phyloP scores from a whole-genome alignment of 2,797 vertebrate genomes.

The Gallirallus australis region DNA sequence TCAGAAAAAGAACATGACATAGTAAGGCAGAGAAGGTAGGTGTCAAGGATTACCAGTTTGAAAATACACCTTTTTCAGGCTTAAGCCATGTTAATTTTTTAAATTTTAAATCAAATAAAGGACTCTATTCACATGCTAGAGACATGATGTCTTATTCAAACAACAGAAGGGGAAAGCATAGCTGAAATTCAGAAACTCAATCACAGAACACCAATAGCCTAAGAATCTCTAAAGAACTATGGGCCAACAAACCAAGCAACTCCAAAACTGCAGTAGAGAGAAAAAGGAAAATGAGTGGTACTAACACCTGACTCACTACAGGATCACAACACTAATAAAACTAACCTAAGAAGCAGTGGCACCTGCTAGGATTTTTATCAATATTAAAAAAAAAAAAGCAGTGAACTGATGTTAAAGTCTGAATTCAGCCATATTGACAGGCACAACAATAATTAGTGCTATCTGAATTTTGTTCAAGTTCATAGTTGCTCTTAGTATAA shows the following conservation, averaged over 20 bases:
- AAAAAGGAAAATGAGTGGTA: neutral
- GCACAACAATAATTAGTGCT: neutral
- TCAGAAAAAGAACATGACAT: neutral
- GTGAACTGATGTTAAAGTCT: neutral
- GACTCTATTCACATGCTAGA: neutral
- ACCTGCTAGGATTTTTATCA: neutral
- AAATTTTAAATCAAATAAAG: neutral
- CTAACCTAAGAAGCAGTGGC: neutral
- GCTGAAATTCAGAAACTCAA: neutral
- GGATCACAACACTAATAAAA: neutral
- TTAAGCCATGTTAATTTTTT: accelerated
- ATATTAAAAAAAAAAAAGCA: neutral
- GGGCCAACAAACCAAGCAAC: neutral
- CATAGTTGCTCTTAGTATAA: neutral
- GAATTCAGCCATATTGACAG: neutral
- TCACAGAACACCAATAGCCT: neutral
- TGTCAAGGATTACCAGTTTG: neutral
- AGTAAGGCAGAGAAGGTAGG: neutral
- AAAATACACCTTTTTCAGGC: neutral
- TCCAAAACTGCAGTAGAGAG: neutral
- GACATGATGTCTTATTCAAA: neutral
- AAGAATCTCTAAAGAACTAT: neutral
- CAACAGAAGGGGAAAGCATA: neutral
- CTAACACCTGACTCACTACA: neutral
- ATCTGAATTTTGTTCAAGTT: neutral